Base-by-base conservation (phyloP, 2,113 vertebrate genomes). In the Piliocolobus tephrosceles region DNA sequence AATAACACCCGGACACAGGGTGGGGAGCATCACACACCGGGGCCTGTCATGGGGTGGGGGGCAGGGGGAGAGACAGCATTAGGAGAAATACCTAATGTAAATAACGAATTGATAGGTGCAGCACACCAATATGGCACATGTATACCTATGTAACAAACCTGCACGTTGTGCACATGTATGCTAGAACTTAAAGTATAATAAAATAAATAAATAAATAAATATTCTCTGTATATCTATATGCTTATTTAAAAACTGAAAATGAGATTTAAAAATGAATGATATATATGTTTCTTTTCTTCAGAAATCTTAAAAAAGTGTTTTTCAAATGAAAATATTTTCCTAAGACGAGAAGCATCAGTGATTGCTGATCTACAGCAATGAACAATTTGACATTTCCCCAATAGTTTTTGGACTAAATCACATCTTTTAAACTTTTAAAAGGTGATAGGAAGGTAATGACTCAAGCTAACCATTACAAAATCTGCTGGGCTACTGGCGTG, bases 351-450 rank as follows among this genome's bases (percentile, higher is more conserved):
- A 91, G 57, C 10, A 20, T 96, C 66, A 61, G 76, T 85, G 43
- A 94, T 80, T 91, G 43, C 75, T 96, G 55, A 94, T 93, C 80
- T 96, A 87, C 17, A 85, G 22, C 58, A 79, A 94, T n/a, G 66
- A 9, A 40, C 12, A 93, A 90, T 92, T 92, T 90, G 72, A 92
- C 66, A 88, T 96, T 98, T 95, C 43, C 3, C 32, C 27, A 68
- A n/a, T 81, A 73, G 66, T 72, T 92, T 94, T 92, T 80, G 7
- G 11, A 85, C 55, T 96, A 94, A 93, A 75, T 22, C 23, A 94
- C 84, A 85, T n/a, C 76, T 96, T 96, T 94, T 81, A 38, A 93
- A 92, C 66, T 96, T 97, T 85, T 70, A 94, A 93, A 93, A 93
- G 30, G 61, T 85, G 66, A 96, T 80, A 81, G 78, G 95, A 96